A percentile compares a stretch with the other conserved stretches of the same genome.
Conservation (phyloP, 37 sponge, comb jelly and placozoan genomes). For the Cliona cf. orientalis region DNA sequence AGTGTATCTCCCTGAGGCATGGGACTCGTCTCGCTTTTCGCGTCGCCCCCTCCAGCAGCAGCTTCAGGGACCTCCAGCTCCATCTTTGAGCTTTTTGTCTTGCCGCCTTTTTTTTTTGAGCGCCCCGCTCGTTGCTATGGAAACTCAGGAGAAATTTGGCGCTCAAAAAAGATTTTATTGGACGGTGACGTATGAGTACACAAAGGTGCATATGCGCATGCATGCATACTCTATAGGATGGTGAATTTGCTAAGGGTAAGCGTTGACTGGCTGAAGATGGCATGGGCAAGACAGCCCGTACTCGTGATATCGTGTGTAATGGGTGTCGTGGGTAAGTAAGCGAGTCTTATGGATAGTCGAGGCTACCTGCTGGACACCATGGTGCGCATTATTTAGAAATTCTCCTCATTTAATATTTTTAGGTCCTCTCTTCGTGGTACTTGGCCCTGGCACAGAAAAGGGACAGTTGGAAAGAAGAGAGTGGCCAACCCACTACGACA, state of each 20-base stretch:
- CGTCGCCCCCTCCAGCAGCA: neutral
- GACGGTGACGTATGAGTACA: no score
- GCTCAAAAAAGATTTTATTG: neutral
- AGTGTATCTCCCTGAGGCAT: constrained; percentile 4
- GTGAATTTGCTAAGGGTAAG: constrained; percentile 24
- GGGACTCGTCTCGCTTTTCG: no score
- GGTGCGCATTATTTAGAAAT: neutral
- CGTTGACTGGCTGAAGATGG: constrained; percentile 64
- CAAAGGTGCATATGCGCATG: no score
- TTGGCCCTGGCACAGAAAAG: constrained; percentile 61
- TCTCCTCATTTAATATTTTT: no score
- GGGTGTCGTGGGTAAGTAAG: constrained; percentile 62
- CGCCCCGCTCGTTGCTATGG: neutral
- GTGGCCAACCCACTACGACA: constrained; percentile 76
- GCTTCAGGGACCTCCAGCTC: neutral
- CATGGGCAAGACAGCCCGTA: constrained; percentile 86
- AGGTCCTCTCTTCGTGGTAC: constrained; percentile 72
- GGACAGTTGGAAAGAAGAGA: constrained; percentile 28
- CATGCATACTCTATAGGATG: no score
- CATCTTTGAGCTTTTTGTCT: no score
- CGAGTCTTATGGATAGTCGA: no score
- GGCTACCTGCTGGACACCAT: no score
- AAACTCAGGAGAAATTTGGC: neutral
- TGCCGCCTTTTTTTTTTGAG: no score
- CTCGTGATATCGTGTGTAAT: constrained; percentile 63